These are phyloP conservation scores for Tinamus guttatus DNA, from an alignment of 2,113 vertebrate species.

Conservation along the genomic window DNA sequence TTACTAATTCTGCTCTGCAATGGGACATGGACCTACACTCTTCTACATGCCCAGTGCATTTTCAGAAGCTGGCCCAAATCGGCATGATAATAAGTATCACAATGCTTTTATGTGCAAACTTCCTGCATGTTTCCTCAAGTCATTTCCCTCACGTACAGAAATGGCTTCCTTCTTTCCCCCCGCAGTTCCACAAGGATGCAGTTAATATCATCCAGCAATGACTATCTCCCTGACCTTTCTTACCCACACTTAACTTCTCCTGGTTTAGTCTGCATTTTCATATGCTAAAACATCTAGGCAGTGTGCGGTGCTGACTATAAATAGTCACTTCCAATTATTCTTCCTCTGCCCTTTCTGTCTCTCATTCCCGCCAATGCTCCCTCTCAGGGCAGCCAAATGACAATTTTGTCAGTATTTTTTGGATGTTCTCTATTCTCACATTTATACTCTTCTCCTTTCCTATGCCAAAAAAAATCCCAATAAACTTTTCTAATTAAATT, in stretches of 20 bases:
- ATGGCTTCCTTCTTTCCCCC: neutral
- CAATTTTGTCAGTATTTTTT: neutral
- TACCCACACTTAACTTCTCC: neutral
- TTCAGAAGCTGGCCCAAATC: neutral
- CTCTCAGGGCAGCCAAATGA: conserved; percentile 9
- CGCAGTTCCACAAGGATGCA: neutral
- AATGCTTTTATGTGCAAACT: neutral
- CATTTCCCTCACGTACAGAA: neutral
- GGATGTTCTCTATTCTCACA: neutral
- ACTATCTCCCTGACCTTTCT: conserved; percentile 1
- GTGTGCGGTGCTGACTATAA: conserved; percentile 13
- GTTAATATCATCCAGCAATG: neutral
- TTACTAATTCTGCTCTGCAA: neutral
- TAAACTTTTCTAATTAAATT: neutral
- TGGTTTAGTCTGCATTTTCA: conserved; percentile 13
- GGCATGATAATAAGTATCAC: neutral
- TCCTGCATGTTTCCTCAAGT: neutral
- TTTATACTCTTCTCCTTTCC: neutral
- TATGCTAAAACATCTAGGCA: neutral
- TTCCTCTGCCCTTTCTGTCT: conserved; percentile 40
- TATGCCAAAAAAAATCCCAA: neutral
- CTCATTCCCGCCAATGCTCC: neutral
- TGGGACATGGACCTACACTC: neutral
- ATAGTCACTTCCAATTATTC: conserved; percentile 28
- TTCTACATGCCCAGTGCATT: neutral